Evolutionary conservation across 2,113 vertebrate genomes (phyloP).

Genomic region (Crotalus horridus): DNA sequence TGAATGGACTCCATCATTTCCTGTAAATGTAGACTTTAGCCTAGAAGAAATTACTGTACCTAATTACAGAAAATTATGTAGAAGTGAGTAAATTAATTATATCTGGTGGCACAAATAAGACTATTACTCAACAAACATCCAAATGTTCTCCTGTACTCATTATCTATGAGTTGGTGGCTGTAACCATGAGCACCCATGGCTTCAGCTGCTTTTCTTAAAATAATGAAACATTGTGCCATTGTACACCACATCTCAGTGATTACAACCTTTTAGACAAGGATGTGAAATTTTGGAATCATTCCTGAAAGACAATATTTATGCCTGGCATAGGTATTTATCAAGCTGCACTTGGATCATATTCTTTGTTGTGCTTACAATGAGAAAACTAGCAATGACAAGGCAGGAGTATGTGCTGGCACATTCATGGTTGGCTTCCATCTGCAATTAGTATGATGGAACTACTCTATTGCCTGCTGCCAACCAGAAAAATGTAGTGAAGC

Average conservation of each 20-base stretch:
- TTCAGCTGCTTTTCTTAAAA: background rate
- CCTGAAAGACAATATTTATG: slow-evolving; percentile 10
- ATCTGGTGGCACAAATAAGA: background rate
- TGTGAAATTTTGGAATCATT: background rate
- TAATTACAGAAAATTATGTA: background rate
- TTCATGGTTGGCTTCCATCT: slow-evolving; percentile 29
- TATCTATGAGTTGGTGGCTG: fast-evolving
- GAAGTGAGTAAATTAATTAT: background rate
- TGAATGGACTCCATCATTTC: background rate
- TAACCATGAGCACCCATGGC: background rate
- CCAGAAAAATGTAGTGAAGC: background rate
- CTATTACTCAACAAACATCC: background rate
- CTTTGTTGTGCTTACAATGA: slow-evolving; percentile 36
- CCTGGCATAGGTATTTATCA: slow-evolving; percentile 17
- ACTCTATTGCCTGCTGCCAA: slow-evolving; percentile 6
- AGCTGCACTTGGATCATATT: slow-evolving; percentile 16
- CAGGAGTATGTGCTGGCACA: slow-evolving; percentile 14
- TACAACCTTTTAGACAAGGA: background rate
- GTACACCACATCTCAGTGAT: background rate
- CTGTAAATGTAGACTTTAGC: background rate
- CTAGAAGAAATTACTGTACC: background rate
- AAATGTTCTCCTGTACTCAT: background rate
- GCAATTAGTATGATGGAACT: slow-evolving; percentile 9
- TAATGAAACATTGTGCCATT: background rate
- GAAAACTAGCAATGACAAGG: slow-evolving; percentile 28